These are phyloP conservation scores for Halichondria panicea DNA, from an alignment of 37 sponge, comb jelly and placozoan species.

Conservation along the genomic window DNA sequence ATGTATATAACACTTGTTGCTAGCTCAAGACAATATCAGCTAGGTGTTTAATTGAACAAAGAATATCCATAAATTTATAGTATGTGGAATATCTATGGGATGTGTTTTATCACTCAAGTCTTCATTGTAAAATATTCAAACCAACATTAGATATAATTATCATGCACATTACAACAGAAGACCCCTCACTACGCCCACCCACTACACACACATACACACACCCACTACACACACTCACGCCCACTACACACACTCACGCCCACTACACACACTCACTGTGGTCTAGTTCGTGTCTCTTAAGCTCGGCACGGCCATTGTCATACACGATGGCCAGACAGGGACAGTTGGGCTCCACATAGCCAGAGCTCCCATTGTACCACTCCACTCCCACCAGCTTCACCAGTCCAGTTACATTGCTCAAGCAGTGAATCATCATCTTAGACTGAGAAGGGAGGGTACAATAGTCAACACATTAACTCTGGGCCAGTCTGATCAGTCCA, in stretches of 20 bases:
- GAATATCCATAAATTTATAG: too few relatives aligned
- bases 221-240: slow-evolving; percentile 2
- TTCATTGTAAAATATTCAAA: too few relatives aligned
- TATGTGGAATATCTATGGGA: too few relatives aligned
- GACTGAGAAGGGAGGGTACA: slow-evolving; percentile 18
- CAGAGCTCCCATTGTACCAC: slow-evolving; percentile 80
- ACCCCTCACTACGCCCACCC: too few relatives aligned
- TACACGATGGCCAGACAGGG: slow-evolving; percentile 81
- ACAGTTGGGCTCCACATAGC: slow-evolving; percentile 61
- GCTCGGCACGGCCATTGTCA: slow-evolving; percentile 83
- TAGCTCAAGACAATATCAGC: neutral
- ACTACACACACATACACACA: slow-evolving; percentile 22
- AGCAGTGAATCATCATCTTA: slow-evolving; percentile 48
- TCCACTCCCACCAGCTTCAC: slow-evolving; percentile 64
- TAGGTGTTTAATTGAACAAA: neutral
- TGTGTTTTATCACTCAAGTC: too few relatives aligned
- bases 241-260: neutral
- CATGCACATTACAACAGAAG: too few relatives aligned
- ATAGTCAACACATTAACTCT: too few relatives aligned
- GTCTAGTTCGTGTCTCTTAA: slow-evolving; percentile 88
- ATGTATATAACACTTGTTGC: neutral
- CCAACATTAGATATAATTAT: too few relatives aligned
- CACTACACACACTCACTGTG: slow-evolving; percentile 31
- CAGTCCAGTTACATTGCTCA: slow-evolving; percentile 53
- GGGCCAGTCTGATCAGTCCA: too few relatives aligned